Evolutionary conservation across 1,140 invertebrate species (phyloP).

Genomic region (Atta cephalotes): DNA sequence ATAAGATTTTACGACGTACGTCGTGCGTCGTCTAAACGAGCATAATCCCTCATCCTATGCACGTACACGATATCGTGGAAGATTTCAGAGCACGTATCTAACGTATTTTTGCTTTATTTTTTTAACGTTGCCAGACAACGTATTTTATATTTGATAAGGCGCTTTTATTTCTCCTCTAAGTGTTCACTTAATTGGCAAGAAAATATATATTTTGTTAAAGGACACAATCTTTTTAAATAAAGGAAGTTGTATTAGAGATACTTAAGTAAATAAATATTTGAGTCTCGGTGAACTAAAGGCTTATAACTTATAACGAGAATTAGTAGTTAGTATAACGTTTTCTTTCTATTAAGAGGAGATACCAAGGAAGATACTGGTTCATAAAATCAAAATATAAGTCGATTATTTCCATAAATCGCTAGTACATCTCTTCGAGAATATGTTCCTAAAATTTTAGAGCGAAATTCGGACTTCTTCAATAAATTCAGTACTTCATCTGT

Average conservation of each 20-base stretch:
- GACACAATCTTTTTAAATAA: conserved; percentile 2
- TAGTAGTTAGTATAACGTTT: no score
- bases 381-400: no score
- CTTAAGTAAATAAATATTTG: no score
- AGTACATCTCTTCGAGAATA: no score
- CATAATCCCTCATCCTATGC: conserved; percentile 68
- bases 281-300: no score
- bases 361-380: no score
- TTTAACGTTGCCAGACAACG: not conserved
- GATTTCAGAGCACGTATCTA: conserved; percentile 57
- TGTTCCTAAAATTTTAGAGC: no score
- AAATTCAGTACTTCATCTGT: no score
- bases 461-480: no score
- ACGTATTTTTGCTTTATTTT: not conserved
- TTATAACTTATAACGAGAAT: no score
- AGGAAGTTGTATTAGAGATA: not conserved
- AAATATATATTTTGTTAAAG: not conserved
- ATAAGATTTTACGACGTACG: conserved; percentile 64
- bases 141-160: conserved; percentile 24
- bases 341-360: no score
- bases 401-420: no score
- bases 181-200: not conserved
- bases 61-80: conserved; percentile 56
- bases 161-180: not conserved
- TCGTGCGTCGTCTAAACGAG: conserved; percentile 58